phyloP scores from a whole-genome alignment of 2,113 vertebrate species.

The Chionis minor region DNA sequence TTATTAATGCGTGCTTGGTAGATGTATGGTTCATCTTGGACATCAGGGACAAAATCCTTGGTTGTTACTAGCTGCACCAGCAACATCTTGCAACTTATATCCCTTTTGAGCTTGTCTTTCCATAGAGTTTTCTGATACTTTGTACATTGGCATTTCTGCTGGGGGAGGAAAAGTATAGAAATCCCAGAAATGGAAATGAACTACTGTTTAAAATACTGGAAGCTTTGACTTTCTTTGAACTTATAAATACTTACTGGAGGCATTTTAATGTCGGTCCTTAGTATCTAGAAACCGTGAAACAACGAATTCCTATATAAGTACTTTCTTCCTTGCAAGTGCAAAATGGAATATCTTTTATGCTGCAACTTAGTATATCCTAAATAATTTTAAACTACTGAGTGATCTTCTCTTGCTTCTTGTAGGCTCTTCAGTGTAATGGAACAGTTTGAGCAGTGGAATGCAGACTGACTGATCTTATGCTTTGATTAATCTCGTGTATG shows the following conservation, averaged over 20 bases:
- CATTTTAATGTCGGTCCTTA: not conserved
- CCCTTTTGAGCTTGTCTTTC: not conserved
- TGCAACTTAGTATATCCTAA: not conserved
- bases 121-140: not conserved
- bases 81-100: not conserved
- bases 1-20: not conserved
- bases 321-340: not conserved
- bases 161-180: not conserved
- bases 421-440: not conserved
- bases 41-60: not conserved
- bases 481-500: not conserved
- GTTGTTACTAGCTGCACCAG: not conserved
- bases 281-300: not conserved
- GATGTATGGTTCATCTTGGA: not conserved
- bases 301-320: not conserved
- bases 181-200: not conserved
- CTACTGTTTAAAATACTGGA: not conserved
- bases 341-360: not conserved
- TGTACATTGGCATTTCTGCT: not conserved
- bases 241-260: not conserved
- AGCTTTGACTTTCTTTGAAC: not conserved
- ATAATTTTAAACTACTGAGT: constrained; percentile 23
- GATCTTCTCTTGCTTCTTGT: not conserved
- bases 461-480: not conserved
- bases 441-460: not conserved